Evolutionary conservation across 2,797 vertebrate species (phyloP), one percentile per base, ranked within the genome.

Genomic region (Danio albolineatus): DNA sequence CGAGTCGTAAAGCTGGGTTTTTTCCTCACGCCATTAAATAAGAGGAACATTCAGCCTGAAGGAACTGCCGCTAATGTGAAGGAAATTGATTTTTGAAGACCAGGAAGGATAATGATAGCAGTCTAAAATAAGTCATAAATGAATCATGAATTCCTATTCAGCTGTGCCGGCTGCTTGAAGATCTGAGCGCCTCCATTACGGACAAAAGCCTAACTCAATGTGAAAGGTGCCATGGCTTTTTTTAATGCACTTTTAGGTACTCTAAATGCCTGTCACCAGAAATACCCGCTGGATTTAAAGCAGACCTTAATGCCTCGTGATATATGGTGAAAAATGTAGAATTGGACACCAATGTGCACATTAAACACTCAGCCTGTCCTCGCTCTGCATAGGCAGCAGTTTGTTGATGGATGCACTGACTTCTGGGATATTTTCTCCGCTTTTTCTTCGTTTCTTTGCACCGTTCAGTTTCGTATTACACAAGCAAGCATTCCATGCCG

Each of bases 91-190:
- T 83, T 81, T 80, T 78, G 85, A 76, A 82, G 76, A 81, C 78
- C 79, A 56, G 77, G 78, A 79, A 67, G 56, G 48, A 78, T 80
- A 65, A 60, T 80, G 84, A 83, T 84, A 84, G 82, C 65, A 67
- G 84, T 84, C 80, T 36, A 76, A 86, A 90, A 86, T 69, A 90
- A 86, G 84, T 80, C 71, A 86, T 89, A 84, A 62, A 87, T 89
- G 89, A 87, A 82, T 84, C 85, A 87, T 85, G 82, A 86, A 71
- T 82, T 83, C n/a, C 64, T 46, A 76, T 70, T 60, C 61, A 86
- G 73, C 74, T 85, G 64, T 84, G 51, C 84, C 78, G 56, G 7
- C 53, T 77, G 82, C 80, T 82, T 83, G 57, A 75, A 67, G 51
- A 62, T 73, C 19, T 8, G 21, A 67, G 65, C 46, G 14, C 57